phyloP scores from a whole-genome alignment of 2,888 invertebrate genomes.

The Theretra japonica region DNA sequence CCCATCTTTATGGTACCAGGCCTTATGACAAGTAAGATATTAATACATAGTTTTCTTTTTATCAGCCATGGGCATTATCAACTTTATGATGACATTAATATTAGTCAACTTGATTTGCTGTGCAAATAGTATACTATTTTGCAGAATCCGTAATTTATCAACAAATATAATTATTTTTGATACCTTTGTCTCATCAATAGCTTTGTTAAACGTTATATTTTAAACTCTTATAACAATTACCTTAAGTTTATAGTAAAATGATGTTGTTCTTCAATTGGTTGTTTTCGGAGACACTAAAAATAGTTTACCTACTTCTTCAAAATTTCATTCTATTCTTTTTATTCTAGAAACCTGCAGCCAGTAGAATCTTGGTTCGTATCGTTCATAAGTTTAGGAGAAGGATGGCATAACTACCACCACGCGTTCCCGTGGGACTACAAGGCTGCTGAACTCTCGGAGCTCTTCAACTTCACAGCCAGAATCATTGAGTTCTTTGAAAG shows the following conservation, averaged over 20 bases:
- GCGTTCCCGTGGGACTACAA: slow-evolving; percentile 97
- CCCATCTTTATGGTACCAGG: slow-evolving; percentile 90
- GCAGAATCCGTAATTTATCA: too few relatives aligned
- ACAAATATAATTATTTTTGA: too few relatives aligned
- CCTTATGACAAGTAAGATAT: slow-evolving; percentile 90
- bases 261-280: too few relatives aligned
- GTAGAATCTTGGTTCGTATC: slow-evolving; percentile 91
- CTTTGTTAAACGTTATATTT: too few relatives aligned
- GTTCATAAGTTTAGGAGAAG: slow-evolving; percentile 89
- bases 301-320: neutral
- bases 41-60: neutral
- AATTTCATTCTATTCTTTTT: neutral
- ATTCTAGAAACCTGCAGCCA: slow-evolving; percentile 88
- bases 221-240: too few relatives aligned
- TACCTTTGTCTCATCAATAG: too few relatives aligned
- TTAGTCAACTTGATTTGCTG: too few relatives aligned
- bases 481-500: slow-evolving; percentile 86
- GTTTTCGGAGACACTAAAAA: neutral
- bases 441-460: slow-evolving; percentile 91
- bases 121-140: too few relatives aligned
- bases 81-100: too few relatives aligned
- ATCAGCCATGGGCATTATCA: too few relatives aligned
- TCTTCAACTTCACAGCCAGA: slow-evolving; percentile 85
- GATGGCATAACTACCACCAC: slow-evolving; percentile 98
- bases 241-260: too few relatives aligned